Evolutionary conservation across 2,888 invertebrate genomes (phyloP).

Genomic region (Syritta pipiens): DNA sequence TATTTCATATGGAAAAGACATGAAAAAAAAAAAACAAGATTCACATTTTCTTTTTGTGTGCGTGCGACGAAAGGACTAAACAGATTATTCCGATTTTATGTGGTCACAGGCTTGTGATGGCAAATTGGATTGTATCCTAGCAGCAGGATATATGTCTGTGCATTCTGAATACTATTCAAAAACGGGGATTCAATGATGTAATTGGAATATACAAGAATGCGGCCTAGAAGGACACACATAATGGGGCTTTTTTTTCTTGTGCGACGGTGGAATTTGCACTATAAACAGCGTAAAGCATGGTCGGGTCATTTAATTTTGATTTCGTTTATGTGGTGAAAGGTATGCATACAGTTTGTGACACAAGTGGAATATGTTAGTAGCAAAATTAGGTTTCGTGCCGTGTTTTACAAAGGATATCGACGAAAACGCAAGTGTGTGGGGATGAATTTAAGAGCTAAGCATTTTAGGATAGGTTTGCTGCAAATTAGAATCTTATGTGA

Average conservation of each 20-base stretch:
- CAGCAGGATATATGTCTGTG: background rate
- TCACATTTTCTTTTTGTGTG: conserved; percentile 29
- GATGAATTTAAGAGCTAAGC: no score
- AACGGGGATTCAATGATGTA: conserved; percentile 16
- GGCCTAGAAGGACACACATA: background rate
- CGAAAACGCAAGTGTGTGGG: no score
- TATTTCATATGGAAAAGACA: conserved; percentile 50
- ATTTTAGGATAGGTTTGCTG: no score
- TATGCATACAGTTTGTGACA: no score
- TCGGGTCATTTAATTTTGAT: no score
- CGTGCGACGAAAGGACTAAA: conserved; percentile 58
- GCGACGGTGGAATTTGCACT: background rate
- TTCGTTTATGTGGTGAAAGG: no score
- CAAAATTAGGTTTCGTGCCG: no score
- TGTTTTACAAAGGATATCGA: no score
- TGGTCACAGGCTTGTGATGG: conserved; percentile 46
- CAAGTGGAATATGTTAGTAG: no score
- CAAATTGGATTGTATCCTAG: conserved; percentile 52
- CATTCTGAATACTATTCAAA: conserved; percentile 39
- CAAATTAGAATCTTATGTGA: no score
- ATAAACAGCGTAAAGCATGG: background rate
- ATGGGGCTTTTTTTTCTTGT: background rate
- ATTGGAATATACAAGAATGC: conserved; percentile 9
- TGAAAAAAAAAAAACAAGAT: conserved; percentile 48
- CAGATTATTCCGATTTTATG: conserved; percentile 65